Evolutionary conservation across 2,797 vertebrate genomes (phyloP).

Genomic region (Pteronotus mesoamericanus): DNA sequence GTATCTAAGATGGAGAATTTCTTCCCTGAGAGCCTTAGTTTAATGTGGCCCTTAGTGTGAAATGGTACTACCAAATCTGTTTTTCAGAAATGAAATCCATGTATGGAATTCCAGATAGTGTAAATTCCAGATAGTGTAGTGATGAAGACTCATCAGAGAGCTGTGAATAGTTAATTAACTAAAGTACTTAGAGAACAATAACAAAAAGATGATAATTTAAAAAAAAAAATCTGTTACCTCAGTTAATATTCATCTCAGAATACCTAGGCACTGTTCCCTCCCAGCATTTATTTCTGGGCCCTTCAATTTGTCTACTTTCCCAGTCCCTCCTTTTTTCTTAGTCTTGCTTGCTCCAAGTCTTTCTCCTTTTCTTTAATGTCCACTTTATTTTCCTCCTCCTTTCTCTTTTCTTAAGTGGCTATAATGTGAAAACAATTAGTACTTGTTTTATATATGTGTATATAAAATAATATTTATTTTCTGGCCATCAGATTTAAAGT

Average conservation of each 20-base stretch:
- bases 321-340: not conserved
- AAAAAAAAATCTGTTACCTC: not conserved
- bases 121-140: not conserved
- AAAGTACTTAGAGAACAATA: not conserved
- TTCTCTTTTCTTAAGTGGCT: not conserved
- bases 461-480: not conserved
- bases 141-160: not conserved
- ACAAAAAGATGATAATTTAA: not conserved
- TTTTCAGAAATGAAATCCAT: constrained; percentile 6
- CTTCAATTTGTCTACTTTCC: not conserved
- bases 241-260: not conserved
- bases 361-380: not conserved
- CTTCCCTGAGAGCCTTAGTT: not conserved
- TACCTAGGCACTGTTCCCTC: not conserved
- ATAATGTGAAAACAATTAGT: not conserved
- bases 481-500: not conserved
- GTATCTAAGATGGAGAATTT: not conserved
- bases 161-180: not conserved
- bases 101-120: not conserved
- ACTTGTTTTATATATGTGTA: not conserved
- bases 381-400: not conserved
- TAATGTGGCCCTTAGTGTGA: not conserved
- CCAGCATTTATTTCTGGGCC: not conserved
- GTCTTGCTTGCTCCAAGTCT: not conserved
- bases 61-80: not conserved